A percentile compares a stretch with the other conserved stretches of the same genome.
Evolutionary conservation across 2,797 vertebrate genomes (phyloP).

Genomic region (Lophius americanus): DNA sequence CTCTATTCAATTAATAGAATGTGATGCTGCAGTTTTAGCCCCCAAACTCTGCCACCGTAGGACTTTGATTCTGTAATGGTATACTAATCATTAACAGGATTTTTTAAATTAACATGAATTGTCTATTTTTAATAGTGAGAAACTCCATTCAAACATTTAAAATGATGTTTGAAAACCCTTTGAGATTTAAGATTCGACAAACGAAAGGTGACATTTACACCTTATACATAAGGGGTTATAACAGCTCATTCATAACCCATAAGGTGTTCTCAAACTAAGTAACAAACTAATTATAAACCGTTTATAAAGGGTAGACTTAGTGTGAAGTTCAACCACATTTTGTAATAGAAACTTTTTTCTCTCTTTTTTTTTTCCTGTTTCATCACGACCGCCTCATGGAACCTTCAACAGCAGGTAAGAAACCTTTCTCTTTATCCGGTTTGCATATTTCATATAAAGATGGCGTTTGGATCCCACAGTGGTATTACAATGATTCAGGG

Average conservation of each 20-base stretch:
- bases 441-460: background rate
- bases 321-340: too few species aligned
- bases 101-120: too few species aligned
- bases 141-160: background rate
- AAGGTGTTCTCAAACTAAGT: too few species aligned
- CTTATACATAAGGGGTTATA: too few species aligned
- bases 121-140: background rate
- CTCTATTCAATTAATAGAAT: background rate
- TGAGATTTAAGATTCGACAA: too few species aligned
- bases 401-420: constrained; percentile 64
- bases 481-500: background rate
- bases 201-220: too few species aligned
- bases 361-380: constrained; percentile 32
- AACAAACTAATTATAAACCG: too few species aligned
- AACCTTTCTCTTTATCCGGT: background rate
- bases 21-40: background rate
- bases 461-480: background rate
- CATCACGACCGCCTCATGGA: constrained; percentile 5
- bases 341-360: background rate
- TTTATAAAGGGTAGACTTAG: too few species aligned
- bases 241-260: too few species aligned
- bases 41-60: background rate
- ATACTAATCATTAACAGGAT: too few species aligned
- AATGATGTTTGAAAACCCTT: too few species aligned
- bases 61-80: background rate